phyloP scores from a whole-genome alignment of 2,888 invertebrate species.

The Coelogynopora nodosa region DNA sequence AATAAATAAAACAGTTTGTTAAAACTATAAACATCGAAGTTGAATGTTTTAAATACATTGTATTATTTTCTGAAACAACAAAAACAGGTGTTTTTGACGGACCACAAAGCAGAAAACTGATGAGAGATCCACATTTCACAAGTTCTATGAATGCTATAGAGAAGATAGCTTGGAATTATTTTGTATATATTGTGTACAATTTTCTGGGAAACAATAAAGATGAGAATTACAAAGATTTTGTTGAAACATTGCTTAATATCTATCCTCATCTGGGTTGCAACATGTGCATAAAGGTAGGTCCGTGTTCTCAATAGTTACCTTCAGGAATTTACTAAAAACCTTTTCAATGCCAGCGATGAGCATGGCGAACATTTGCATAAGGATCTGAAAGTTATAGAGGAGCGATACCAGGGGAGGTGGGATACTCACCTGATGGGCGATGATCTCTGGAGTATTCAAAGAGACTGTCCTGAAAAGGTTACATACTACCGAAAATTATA shows the following conservation, averaged over 20 bases:
- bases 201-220: too few relatives aligned
- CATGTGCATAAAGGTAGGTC: too few relatives aligned
- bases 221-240: too few relatives aligned
- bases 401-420: slow-evolving; percentile 56
- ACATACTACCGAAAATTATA: slow-evolving; percentile 40
- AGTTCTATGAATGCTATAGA: too few relatives aligned
- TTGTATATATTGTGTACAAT: too few relatives aligned
- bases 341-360: slow-evolving; percentile 56
- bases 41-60: slow-evolving; percentile 47
- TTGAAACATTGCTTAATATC: too few relatives aligned
- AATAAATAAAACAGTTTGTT: slow-evolving; percentile 17
- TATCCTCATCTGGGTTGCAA: too few relatives aligned
- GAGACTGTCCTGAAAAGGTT: slow-evolving; percentile 38
- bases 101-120: slow-evolving; percentile 22
- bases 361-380: slow-evolving; percentile 59
- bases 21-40: slow-evolving; percentile 39
- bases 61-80: too few relatives aligned
- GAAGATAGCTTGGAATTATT: too few relatives aligned
- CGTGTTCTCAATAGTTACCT: too few relatives aligned
- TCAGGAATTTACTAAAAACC: too few relatives aligned
- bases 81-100: slow-evolving; percentile 48
- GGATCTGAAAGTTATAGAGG: slow-evolving; percentile 55
- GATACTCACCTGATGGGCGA: too few relatives aligned
- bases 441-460: slow-evolving; percentile 51
- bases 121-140: slow-evolving; percentile 43